Evolutionary conservation across 1,140 invertebrate species (phyloP).

Genomic region (Musca vetustissima): DNA sequence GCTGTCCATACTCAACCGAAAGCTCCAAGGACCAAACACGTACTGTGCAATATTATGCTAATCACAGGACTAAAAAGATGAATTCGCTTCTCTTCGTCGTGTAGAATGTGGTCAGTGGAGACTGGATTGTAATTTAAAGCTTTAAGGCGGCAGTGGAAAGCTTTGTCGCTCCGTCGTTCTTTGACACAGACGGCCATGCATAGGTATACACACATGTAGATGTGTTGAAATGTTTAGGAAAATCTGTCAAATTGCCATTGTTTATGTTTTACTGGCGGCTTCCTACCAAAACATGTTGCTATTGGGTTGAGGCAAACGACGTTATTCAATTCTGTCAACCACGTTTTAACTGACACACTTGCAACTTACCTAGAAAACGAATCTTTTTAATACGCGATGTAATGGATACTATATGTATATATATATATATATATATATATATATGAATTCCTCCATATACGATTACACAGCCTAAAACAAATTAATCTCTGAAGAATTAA

Average conservation of each 20-base stretch:
- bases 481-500: too few relatives aligned
- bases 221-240: neutral
- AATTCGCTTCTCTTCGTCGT: neutral
- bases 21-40: constrained; percentile 25
- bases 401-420: too few relatives aligned
- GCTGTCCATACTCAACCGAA: constrained; percentile 4
- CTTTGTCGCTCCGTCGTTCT: neutral
- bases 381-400: too few relatives aligned
- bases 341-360: too few relatives aligned
- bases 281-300: too few relatives aligned
- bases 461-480: too few relatives aligned
- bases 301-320: too few relatives aligned
- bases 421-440: too few relatives aligned
- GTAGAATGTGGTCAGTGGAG: constrained; percentile 1
- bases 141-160: neutral
- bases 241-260: constrained; percentile 13
- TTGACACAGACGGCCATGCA: too few relatives aligned
- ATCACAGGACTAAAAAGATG: neutral
- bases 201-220: neutral
- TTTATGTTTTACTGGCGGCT: constrained; percentile 14
- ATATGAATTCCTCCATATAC: too few relatives aligned
- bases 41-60: constrained; percentile 9
- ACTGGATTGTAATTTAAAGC: constrained; percentile 7
- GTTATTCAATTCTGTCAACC: too few relatives aligned
- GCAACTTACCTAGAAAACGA: too few relatives aligned